These are phyloP conservation scores for Catalaphyllia jardinei DNA, from an alignment of 64 coral and sea anemone species.

Conservation along the genomic window DNA sequence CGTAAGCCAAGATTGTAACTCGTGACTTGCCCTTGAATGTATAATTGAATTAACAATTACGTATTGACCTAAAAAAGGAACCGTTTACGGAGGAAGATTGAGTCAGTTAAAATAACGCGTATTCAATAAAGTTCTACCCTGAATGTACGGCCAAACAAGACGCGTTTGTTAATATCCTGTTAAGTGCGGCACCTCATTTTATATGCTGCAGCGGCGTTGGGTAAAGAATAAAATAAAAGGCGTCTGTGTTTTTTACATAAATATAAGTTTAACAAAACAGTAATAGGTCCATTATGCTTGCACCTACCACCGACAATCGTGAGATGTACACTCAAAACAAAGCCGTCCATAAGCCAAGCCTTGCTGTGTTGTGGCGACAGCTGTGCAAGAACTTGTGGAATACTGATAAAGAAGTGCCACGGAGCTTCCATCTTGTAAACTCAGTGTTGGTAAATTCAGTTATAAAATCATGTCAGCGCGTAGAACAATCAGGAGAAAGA, in stretches of 20 bases:
- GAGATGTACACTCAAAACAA: background rate
- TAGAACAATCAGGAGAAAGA: background rate
- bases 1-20: background rate
- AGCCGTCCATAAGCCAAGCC: background rate
- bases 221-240: background rate
- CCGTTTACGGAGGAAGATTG: background rate
- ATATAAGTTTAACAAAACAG: background rate
- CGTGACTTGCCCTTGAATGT: background rate
- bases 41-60: constrained; percentile 34
- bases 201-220: background rate
- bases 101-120: too few relatives aligned
- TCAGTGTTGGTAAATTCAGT: too few relatives aligned
- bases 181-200: background rate
- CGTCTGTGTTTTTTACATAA: background rate
- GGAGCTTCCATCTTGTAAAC: background rate
- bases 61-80: background rate
- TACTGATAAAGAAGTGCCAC: background rate
- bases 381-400: background rate
- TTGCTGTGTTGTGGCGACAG: background rate
- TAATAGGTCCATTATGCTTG: background rate
- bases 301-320: background rate
- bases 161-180: background rate
- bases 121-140: too few relatives aligned
- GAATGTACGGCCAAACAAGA: background rate
- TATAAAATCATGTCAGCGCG: background rate